A percentile compares a stretch with the other conserved stretches of the same genome.
phyloP scores from a whole-genome alignment of 2,797 vertebrate genomes.

The Tauraco hartlaubi region DNA sequence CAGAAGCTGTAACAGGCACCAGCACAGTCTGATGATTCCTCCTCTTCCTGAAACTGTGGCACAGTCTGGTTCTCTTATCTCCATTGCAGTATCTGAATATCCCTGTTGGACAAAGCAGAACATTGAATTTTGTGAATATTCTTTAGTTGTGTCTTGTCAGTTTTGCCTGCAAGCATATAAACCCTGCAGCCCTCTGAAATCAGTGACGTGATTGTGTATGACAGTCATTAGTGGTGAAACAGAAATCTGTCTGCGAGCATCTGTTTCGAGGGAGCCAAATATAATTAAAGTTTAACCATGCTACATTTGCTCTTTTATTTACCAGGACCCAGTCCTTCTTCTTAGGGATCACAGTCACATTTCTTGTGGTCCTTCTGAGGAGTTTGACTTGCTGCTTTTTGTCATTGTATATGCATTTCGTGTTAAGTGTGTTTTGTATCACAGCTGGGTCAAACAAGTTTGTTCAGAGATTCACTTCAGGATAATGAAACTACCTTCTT shows the following conservation, averaged over 20 bases:
- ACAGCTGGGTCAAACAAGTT: neutral
- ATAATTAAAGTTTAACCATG: constrained; percentile 59
- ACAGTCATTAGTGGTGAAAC: constrained; percentile 71
- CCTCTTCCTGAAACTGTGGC: neutral
- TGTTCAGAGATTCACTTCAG: neutral
- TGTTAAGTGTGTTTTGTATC: neutral
- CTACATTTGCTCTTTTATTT: constrained; percentile 63
- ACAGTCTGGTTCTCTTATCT: neutral
- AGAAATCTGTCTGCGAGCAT: constrained; percentile 65
- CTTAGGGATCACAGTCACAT: neutral
- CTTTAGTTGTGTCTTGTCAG: constrained; percentile 11
- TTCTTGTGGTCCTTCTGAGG: neutral
- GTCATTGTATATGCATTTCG: neutral
- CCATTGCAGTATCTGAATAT: neutral
- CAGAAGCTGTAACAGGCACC: neutral
- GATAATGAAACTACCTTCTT: neutral
- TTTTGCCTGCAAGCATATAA: constrained; percentile 34
- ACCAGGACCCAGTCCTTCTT: neutral
- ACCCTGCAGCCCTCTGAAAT: constrained; percentile 55
- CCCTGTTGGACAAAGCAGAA: neutral
- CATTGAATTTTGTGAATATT: constrained; percentile 38
- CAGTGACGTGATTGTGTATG: constrained; percentile 63
- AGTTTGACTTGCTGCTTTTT: neutral
- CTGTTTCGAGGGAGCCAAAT: constrained; percentile 65
- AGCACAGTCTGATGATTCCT: neutral